A percentile compares a stretch with the other conserved stretches of the same genome.
These are phyloP conservation scores for Serinus canaria DNA, from an alignment of 2,113 vertebrate species.

Conservation along the genomic window DNA sequence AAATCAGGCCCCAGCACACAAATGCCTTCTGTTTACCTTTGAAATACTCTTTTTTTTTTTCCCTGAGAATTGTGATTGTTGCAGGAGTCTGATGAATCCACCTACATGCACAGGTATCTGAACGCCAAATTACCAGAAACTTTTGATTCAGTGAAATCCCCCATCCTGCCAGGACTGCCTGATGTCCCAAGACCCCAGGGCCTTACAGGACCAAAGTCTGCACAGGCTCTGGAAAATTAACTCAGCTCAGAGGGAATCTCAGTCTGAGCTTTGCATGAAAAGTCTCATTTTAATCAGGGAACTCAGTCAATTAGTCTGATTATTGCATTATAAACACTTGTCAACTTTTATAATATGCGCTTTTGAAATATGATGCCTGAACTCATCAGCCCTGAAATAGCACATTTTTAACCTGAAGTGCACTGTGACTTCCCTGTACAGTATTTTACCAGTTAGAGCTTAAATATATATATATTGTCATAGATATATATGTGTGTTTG, in stretches of 20 bases:
- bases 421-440: background rate
- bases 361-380: background rate
- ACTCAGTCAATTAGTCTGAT: slow-evolving; percentile 53
- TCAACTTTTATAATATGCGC: slow-evolving; percentile 11
- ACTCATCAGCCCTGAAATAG: accelerated
- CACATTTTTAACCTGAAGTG: background rate
- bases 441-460: background rate
- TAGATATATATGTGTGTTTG: too few species aligned
- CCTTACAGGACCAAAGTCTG: background rate
- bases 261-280: background rate
- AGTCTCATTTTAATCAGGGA: slow-evolving; percentile 35
- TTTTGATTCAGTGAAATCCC: background rate
- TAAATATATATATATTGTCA: background rate
- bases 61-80: background rate
- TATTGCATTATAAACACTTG: slow-evolving; percentile 51
- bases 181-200: background rate
- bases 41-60: background rate
- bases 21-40: slow-evolving; percentile 50
- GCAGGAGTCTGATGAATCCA: background rate
- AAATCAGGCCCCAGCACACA: slow-evolving; percentile 70
- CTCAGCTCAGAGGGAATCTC: background rate
- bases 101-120: background rate
- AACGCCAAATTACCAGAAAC: background rate
- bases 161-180: background rate
- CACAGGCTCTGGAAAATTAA: background rate